Evolutionary conservation across 2,797 vertebrate species (phyloP).

Genomic region (Lagorchestes hirsutus): DNA sequence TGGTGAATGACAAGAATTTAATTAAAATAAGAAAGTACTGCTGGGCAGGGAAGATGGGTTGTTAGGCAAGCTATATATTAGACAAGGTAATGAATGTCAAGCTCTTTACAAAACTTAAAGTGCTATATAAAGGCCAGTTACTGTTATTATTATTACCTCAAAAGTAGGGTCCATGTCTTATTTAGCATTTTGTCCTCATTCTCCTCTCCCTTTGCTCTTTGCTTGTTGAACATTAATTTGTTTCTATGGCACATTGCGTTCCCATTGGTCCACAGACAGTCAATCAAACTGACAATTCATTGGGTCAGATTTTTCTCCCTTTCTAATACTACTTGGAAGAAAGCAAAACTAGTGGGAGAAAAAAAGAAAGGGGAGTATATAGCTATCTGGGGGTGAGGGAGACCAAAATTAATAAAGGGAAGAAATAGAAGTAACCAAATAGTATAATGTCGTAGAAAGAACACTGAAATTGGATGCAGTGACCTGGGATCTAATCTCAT

Average conservation of each 20-base stretch:
- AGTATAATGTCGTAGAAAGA: not conserved
- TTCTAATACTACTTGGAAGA: not conserved
- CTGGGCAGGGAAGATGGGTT: not conserved
- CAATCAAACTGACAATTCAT: not conserved
- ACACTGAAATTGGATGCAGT: not conserved
- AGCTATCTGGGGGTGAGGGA: not conserved
- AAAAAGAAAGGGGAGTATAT: not conserved
- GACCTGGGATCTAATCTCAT: not conserved
- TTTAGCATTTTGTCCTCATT: not conserved
- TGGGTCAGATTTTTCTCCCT: not conserved
- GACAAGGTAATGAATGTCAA: not conserved
- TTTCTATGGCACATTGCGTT: not conserved
- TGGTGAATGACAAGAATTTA: not conserved
- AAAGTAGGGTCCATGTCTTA: not conserved
- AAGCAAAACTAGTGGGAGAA: not conserved
- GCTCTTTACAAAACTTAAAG: not conserved
- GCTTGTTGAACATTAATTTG: not conserved
- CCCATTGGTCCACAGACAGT: not conserved
- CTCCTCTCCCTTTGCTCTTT: not conserved
- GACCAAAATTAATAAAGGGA: not conserved
- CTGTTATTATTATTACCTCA: not conserved
- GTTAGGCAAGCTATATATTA: not conserved
- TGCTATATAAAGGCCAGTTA: not conserved
- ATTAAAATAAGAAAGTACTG: not conserved
- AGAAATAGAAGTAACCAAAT: not conserved